Evolutionary conservation across 92 coral and sea anemone genomes (phyloP).

Genomic region (Phymanthus crucifer): DNA sequence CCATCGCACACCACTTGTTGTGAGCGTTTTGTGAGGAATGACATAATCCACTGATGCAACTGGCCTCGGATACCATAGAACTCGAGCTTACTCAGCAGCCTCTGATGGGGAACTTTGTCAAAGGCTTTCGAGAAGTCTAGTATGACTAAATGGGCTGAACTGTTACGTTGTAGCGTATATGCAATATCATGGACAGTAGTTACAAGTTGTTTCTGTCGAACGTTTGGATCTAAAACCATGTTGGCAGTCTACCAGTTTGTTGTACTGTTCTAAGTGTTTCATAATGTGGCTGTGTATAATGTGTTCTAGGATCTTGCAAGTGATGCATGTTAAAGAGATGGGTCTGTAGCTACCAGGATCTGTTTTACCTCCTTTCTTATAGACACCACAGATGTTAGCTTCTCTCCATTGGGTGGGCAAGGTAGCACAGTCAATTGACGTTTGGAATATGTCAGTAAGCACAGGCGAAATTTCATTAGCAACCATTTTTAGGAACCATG

Average conservation of each 20-base stretch:
- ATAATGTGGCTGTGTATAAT: constrained; percentile 57
- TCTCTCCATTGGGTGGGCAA: constrained; percentile 19
- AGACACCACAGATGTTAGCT: constrained; percentile 40
- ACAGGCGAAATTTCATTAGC: constrained; percentile 56
- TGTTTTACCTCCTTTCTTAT: constrained; percentile 49
- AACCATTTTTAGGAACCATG: constrained; percentile 33
- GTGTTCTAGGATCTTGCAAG: constrained; percentile 49
- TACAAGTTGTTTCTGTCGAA: constrained; percentile 45
- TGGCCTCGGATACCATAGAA: too few relatives aligned
- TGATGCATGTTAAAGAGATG: constrained; percentile 52
- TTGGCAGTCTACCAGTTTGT: constrained; percentile 40
- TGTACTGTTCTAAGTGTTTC: constrained; percentile 48
- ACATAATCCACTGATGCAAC: too few relatives aligned
- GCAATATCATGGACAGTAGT: constrained; percentile 58
- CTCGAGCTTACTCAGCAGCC: constrained; percentile 20
- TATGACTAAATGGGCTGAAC: constrained; percentile 42
- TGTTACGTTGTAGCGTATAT: constrained; percentile 43
- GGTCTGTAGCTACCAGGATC: constrained; percentile 54
- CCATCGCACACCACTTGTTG: too few relatives aligned
- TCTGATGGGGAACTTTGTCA: constrained; percentile 42
- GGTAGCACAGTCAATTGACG: constrained; percentile 47
- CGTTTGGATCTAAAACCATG: constrained; percentile 52
- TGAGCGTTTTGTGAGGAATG: too few relatives aligned
- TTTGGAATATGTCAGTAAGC: constrained; percentile 48
- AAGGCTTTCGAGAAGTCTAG: constrained; percentile 39